Evolutionary conservation across 2,797 vertebrate genomes (phyloP).

Genomic region (Falco biarmicus): DNA sequence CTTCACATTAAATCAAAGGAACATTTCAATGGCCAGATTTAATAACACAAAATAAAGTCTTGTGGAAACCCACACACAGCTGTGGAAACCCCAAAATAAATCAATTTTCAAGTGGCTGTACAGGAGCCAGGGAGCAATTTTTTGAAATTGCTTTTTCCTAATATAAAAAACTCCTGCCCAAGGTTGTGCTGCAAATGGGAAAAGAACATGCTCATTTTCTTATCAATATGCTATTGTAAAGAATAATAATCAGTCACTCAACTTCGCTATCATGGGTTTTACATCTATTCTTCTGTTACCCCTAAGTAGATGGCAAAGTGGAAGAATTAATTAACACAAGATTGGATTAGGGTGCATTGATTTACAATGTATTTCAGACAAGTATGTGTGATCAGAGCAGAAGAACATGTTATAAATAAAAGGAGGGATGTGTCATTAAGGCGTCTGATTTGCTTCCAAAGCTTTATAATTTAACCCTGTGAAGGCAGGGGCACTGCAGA

Average conservation of each 20-base stretch:
- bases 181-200: conserved; percentile 20
- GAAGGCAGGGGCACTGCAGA: neutral
- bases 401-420: conserved; percentile 8
- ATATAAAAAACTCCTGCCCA: neutral
- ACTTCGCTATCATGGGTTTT: neutral
- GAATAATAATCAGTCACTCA: conserved; percentile 25
- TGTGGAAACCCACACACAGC: conserved; percentile 5
- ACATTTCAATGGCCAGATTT: conserved; percentile 59
- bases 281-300: conserved; percentile 16
- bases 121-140: neutral
- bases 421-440: conserved; percentile 28
- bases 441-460: neutral
- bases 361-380: conserved; percentile 8
- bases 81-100: conserved; percentile 34
- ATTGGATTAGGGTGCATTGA: neutral
- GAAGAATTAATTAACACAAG: conserved; percentile 51
- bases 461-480: neutral
- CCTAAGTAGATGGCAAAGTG: conserved; percentile 8
- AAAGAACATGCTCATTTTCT: neutral
- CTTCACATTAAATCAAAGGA: conserved; percentile 62
- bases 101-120: conserved; percentile 19
- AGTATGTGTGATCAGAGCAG: conserved; percentile 21
- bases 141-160: neutral
- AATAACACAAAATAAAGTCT: conserved; percentile 59
- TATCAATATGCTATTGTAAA: neutral